Percentiles rank a stretch among this genome's conserved stretches.
phyloP scores from a whole-genome alignment of 2,113 vertebrate genomes.

The Leucosticte australis region DNA sequence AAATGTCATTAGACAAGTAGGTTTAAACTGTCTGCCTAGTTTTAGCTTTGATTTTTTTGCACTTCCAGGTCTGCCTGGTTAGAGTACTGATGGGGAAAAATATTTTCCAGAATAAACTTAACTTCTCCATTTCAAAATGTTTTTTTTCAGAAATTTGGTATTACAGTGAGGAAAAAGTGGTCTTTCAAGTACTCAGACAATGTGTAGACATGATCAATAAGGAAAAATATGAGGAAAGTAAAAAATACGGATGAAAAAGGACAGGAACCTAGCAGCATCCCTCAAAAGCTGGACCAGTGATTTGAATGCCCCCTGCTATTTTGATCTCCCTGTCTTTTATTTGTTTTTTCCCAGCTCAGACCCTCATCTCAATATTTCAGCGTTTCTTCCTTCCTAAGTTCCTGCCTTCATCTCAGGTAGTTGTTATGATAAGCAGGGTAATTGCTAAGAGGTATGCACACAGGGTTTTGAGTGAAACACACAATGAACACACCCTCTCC shows the following conservation, averaged over 20 bases:
- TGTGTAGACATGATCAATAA: not conserved
- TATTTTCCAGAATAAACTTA: not conserved
- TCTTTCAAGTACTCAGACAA: not conserved
- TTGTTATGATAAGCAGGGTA: not conserved
- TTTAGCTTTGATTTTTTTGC: not conserved
- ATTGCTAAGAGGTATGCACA: not conserved
- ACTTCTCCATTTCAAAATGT: not conserved
- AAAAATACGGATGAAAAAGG: not conserved
- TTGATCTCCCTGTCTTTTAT: not conserved
- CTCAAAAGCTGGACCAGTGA: not conserved
- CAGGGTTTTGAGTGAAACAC: not conserved
- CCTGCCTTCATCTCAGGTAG: not conserved
- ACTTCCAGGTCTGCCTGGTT: not conserved
- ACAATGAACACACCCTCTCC: constrained; percentile 30
- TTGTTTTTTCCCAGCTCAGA: not conserved
- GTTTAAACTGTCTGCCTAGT: not conserved
- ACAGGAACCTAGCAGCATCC: not conserved
- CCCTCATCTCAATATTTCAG: not conserved
- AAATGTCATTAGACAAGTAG: not conserved
- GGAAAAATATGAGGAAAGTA: not conserved
- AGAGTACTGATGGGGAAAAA: not conserved
- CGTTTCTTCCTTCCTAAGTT: not conserved
- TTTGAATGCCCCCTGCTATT: not conserved
- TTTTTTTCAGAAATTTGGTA: not conserved
- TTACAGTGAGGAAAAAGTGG: not conserved